A percentile compares a stretch with the other conserved stretches of the same genome.
Conservation (phyloP, 2,113 vertebrate species). For the Reinhardtius hippoglossoides region DNA sequence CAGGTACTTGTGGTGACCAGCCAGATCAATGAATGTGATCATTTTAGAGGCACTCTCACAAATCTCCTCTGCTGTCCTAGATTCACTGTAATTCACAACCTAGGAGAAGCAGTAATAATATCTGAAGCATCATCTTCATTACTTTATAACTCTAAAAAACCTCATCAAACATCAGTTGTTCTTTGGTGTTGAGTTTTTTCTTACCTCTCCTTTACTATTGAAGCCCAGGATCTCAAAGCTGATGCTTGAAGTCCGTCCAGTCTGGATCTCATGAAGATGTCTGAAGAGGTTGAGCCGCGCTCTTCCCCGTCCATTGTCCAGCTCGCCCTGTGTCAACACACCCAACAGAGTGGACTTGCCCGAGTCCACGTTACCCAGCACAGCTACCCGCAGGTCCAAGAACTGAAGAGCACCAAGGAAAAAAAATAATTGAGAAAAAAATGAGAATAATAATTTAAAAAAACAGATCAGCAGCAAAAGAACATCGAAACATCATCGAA, state of each 20-base stretch:
- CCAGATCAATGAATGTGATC: slow-evolving; percentile 99
- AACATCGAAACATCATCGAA: background rate
- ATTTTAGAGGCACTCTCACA: slow-evolving; percentile 99
- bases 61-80: slow-evolving; percentile 96
- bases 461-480: background rate
- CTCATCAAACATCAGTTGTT: background rate
- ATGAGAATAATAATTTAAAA: background rate
- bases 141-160: background rate
- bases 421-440: background rate
- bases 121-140: background rate
- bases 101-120: slow-evolving; percentile 52
- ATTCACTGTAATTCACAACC: slow-evolving; percentile 99
- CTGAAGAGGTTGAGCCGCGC: slow-evolving; percentile 98
- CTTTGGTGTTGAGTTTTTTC: background rate
- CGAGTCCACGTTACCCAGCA: slow-evolving; percentile 97
- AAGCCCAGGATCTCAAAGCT: slow-evolving; percentile 99
- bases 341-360: slow-evolving; percentile 97
- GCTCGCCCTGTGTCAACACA: slow-evolving; percentile 96
- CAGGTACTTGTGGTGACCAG: slow-evolving; percentile 98
- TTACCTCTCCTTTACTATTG: slow-evolving; percentile 97
- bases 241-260: slow-evolving; percentile 97
- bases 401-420: slow-evolving; percentile 82
- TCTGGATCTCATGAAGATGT: slow-evolving; percentile 98
- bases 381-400: slow-evolving; percentile 95
- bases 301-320: slow-evolving; percentile 96